Conservation (phyloP, 2,113 vertebrate species). For the Pluvialis apricaria region DNA sequence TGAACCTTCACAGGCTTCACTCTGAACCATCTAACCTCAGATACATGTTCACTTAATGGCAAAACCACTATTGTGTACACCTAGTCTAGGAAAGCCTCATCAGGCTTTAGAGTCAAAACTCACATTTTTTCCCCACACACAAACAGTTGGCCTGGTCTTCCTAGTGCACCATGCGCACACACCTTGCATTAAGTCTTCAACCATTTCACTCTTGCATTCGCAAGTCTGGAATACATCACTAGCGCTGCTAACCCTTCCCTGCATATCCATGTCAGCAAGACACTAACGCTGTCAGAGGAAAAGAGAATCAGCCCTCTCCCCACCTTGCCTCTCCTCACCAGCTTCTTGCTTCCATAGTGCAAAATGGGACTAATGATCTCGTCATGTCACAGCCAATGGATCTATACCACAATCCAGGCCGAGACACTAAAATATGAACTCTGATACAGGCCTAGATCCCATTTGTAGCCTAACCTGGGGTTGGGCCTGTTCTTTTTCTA, state of each 20-base stretch:
- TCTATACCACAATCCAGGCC: neutral
- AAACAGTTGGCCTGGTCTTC: neutral
- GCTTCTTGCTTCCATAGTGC: neutral
- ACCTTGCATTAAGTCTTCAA: neutral
- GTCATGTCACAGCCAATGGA: neutral
- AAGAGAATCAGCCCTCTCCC: neutral
- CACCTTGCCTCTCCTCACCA: neutral
- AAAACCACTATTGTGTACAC: neutral
- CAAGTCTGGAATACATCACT: neutral
- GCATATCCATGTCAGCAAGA: neutral
- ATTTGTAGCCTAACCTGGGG: slow-evolving; percentile 30
- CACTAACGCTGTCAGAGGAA: neutral
- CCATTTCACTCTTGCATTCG: neutral
- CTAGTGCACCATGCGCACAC: neutral
- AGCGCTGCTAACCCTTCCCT: neutral
- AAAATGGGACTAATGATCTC: neutral
- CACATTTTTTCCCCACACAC: neutral
- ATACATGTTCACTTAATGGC: neutral
- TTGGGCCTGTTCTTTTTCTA: slow-evolving; percentile 49
- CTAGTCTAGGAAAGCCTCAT: neutral
- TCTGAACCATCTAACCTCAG: neutral
- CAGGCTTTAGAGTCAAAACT: neutral
- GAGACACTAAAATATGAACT: slow-evolving; percentile 15
- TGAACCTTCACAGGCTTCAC: neutral
- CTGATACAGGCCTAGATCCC: slow-evolving; percentile 49